Percentiles rank a stretch among this genome's conserved stretches.
These are phyloP conservation scores for Enteromius paludinosus DNA, from an alignment of 2,797 vertebrate species.

Conservation along the genomic window DNA sequence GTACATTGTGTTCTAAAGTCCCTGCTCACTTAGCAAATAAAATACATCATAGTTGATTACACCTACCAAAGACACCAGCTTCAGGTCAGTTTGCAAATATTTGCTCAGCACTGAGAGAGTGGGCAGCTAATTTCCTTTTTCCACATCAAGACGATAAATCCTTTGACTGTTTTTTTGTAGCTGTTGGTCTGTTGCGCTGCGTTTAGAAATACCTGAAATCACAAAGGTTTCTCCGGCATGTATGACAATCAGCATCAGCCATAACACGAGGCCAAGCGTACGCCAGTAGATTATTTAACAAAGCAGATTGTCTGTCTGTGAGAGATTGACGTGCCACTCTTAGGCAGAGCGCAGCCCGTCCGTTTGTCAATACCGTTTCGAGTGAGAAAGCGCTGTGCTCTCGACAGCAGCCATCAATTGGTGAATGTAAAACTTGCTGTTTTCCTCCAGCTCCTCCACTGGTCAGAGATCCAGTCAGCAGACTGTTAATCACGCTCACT, in stretches of 20 bases:
- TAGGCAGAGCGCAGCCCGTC: constrained; percentile 8
- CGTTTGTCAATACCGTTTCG: constrained; percentile 52
- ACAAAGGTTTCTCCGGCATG: constrained; percentile 32
- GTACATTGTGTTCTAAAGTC: not conserved
- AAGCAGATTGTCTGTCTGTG: constrained; percentile 44
- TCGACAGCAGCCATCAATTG: constrained; percentile 53
- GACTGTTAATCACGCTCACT: constrained; percentile 57
- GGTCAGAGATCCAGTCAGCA: constrained; percentile 54
- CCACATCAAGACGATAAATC: constrained; percentile 36
- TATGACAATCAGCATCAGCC: constrained; percentile 37
- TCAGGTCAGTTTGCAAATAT: constrained; percentile 44
- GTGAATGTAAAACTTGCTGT: constrained; percentile 43
- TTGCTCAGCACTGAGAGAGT: constrained; percentile 42
- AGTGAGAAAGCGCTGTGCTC: constrained; percentile 34
- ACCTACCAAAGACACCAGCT: constrained; percentile 36
- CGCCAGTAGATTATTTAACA: constrained; percentile 53
- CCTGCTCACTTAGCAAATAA: not conserved
- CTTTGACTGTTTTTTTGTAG: constrained; percentile 27
- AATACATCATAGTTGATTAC: constrained; percentile 14
- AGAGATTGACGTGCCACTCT: constrained; percentile 50
- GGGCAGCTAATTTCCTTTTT: constrained; percentile 35
- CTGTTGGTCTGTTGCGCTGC: not conserved
- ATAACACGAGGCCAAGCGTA: constrained; percentile 24
- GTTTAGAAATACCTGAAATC: constrained; percentile 45
- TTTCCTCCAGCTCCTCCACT: constrained; percentile 39